Conservation (phyloP, 2,113 vertebrate genomes). For the Callaeas wilsoni region DNA sequence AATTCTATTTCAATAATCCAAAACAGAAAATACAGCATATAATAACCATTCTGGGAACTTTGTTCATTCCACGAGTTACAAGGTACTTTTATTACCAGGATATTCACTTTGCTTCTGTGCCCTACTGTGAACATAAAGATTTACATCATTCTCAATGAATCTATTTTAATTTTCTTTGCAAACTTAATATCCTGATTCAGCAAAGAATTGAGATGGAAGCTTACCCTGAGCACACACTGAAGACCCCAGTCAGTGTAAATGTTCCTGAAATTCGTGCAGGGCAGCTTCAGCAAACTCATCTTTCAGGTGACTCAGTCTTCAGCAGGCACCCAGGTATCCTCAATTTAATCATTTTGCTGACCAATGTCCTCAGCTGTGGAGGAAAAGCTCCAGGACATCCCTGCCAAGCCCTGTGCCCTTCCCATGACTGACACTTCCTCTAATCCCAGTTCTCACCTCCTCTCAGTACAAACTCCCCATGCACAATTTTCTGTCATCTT, state of each 20-base stretch:
- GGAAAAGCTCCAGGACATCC: background rate
- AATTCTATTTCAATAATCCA: constrained; percentile 39
- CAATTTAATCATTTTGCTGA: background rate
- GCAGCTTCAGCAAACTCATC: background rate
- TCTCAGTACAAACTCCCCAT: background rate
- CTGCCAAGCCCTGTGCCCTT: background rate
- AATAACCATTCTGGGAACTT: constrained; percentile 42
- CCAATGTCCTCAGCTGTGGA: background rate
- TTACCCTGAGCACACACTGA: background rate
- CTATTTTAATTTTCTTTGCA: constrained; percentile 32
- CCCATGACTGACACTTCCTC: too few species aligned
- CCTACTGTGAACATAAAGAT: constrained; percentile 5
- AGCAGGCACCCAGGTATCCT: background rate
- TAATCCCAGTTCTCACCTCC: background rate
- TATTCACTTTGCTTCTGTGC: constrained; percentile 5
- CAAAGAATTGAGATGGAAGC: background rate
- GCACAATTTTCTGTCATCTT: background rate
- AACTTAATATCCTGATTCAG: constrained; percentile 44
- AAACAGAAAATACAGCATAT: constrained; percentile 18
- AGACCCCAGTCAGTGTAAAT: background rate
- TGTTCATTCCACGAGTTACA: constrained; percentile 18
- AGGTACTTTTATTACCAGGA: constrained; percentile 13
- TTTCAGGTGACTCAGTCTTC: background rate
- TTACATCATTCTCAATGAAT: constrained; percentile 17
- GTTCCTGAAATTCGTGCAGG: background rate